Conservation (phyloP, 2,888 invertebrate species). For the Tipula confusa region DNA sequence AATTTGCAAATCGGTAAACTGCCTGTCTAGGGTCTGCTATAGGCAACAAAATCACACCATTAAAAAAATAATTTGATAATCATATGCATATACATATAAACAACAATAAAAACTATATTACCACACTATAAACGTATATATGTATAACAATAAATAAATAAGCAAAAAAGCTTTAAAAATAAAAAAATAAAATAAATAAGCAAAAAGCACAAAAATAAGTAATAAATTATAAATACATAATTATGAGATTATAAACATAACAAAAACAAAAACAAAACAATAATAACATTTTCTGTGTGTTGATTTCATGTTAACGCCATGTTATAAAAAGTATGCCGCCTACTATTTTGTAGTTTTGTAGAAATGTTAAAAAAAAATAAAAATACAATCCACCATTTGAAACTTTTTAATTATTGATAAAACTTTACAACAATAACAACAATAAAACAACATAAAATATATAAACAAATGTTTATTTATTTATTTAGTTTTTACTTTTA, state of each 20-base stretch:
- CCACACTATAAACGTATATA: no score
- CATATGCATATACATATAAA: no score
- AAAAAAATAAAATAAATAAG: not conserved
- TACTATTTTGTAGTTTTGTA: not conserved
- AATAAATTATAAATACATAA: conserved; percentile 25
- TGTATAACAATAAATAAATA: not conserved
- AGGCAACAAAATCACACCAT: no score
- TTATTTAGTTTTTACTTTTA: not conserved
- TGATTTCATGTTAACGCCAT: conserved; percentile 20
- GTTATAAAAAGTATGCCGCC: conserved; percentile 8
- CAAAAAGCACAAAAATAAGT: not conserved
- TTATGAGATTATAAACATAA: not conserved
- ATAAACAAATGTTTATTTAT: not conserved
- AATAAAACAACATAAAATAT: not conserved
- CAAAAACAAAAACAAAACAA: not conserved
- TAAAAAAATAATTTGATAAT: no score
- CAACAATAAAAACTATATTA: no score
- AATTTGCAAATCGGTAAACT: no score
- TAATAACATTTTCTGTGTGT: not conserved
- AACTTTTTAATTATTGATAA: conserved; percentile 20
- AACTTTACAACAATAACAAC: not conserved
- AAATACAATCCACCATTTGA: not conserved
- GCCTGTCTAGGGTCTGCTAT: no score
- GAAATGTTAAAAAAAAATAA: not conserved
- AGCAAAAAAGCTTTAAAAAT: not conserved